Conservation (phyloP, 2,888 invertebrate species). For the Heliconius cydno region DNA sequence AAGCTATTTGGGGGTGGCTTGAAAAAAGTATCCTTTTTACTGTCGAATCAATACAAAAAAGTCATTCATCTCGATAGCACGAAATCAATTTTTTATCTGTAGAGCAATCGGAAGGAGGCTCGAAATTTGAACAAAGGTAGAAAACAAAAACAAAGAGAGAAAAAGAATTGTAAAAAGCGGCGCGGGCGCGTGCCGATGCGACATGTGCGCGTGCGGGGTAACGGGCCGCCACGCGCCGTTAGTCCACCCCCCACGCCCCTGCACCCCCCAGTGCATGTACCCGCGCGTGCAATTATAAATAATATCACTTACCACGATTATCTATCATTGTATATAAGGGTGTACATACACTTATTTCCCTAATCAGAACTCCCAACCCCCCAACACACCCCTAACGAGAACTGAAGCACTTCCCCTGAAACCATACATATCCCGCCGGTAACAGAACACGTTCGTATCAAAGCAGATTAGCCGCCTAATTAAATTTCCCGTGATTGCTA, state of each 20-base stretch:
- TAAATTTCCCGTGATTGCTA: slow-evolving; percentile 80
- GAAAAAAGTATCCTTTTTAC: slow-evolving; percentile 23
- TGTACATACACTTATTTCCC: neutral
- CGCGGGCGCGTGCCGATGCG: slow-evolving; percentile 80
- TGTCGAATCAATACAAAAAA: slow-evolving; percentile 28
- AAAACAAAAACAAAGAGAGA: slow-evolving; percentile 73
- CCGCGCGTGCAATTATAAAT: slow-evolving; percentile 20
- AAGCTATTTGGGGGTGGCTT: slow-evolving; percentile 6
- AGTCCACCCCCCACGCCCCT: slow-evolving; percentile 46
- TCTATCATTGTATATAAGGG: slow-evolving; percentile 3
- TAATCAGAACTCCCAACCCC: slow-evolving; percentile 38
- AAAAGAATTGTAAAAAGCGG: slow-evolving; percentile 74
- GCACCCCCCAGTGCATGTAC: slow-evolving; percentile 47
- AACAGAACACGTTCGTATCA: slow-evolving; percentile 73
- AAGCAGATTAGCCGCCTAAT: slow-evolving; percentile 78
- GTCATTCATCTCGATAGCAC: slow-evolving; percentile 38
- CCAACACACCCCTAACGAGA: slow-evolving; percentile 47
- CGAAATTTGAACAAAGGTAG: slow-evolving; percentile 74
- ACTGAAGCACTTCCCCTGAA: slow-evolving; percentile 79
- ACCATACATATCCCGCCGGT: slow-evolving; percentile 68
- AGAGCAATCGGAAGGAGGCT: slow-evolving; percentile 45
- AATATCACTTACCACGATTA: slow-evolving; percentile 43
- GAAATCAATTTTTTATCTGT: slow-evolving; percentile 46
- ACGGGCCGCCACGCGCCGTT: slow-evolving; percentile 74
- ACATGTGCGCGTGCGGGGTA: slow-evolving; percentile 79